Conservation (phyloP, 2,113 vertebrate species). For the Lagopus leucura region DNA sequence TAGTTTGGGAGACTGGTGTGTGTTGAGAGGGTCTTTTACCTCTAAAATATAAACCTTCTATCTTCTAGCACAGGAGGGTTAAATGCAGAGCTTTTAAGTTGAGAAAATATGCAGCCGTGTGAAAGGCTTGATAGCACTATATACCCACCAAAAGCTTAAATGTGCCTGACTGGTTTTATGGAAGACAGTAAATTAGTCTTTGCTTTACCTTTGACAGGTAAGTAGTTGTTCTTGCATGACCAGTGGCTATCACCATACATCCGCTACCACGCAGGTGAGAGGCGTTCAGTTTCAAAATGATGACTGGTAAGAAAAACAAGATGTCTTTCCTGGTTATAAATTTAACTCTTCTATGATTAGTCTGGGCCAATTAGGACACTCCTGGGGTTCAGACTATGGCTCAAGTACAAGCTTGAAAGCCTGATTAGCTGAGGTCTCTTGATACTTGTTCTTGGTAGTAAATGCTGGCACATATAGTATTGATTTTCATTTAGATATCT, state of each 20-base stretch:
- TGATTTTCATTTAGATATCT: constrained; percentile 99
- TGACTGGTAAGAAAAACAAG: constrained; percentile 83
- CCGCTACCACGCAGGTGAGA: constrained; percentile 78
- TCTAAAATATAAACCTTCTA: not conserved
- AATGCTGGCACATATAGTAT: constrained; percentile 91
- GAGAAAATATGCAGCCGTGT: constrained; percentile 54
- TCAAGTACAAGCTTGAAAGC: constrained; percentile 80
- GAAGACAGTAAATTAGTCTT: constrained; percentile 74
- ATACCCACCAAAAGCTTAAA: constrained; percentile 63
- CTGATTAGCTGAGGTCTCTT: constrained; percentile 85
- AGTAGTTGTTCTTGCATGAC: constrained; percentile 75
- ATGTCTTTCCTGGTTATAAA: constrained; percentile 84
- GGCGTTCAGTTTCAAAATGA: constrained; percentile 58
- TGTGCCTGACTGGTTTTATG: constrained; percentile 73
- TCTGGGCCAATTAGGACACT: constrained; percentile 84
- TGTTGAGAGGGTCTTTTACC: not conserved
- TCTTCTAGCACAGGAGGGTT: constrained; percentile 22
- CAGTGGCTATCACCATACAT: constrained; percentile 58
- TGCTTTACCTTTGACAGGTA: constrained; percentile 80
- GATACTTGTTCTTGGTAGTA: constrained; percentile 87
- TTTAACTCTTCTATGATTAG: constrained; percentile 85
- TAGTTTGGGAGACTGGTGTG: not conserved
- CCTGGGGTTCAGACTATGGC: constrained; percentile 78
- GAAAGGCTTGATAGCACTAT: constrained; percentile 46
- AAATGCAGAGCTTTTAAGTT: constrained; percentile 47